Conservation (phyloP, 2,888 invertebrate genomes). For the Nipponacmea schrenckii region DNA sequence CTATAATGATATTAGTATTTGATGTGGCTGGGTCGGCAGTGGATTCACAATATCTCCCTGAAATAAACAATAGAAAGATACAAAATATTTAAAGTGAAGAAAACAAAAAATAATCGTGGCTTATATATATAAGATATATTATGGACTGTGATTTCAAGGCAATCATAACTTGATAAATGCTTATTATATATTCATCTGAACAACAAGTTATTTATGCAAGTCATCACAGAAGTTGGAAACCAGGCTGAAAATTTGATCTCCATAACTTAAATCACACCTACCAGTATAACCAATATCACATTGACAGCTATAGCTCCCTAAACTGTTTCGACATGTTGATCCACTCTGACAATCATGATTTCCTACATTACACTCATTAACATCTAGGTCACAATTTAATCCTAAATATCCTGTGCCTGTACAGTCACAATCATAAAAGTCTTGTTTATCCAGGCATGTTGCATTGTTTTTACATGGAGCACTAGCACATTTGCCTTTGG, state of each 20-base stretch:
- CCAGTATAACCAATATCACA: conserved; percentile 38
- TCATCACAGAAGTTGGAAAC: too few relatives aligned
- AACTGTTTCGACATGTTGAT: conserved; percentile 38
- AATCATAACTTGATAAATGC: too few relatives aligned
- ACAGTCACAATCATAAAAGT: conserved; percentile 42
- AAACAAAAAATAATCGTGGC: too few relatives aligned
- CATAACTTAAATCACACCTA: conserved; percentile 11
- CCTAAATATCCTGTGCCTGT: conserved; percentile 39
- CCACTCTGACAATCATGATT: conserved; percentile 35
- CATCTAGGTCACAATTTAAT: conserved; percentile 36
- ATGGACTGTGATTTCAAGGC: too few relatives aligned
- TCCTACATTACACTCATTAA: conserved; percentile 41
- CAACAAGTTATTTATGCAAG: too few relatives aligned
- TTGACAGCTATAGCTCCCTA: conserved; percentile 42
- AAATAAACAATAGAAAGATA: conserved; percentile 8
- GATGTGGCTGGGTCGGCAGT: neutral
- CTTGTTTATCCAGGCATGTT: conserved; percentile 40
- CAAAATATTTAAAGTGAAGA: neutral
- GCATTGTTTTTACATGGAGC: conserved; percentile 46
- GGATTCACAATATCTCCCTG: conserved; percentile 36
- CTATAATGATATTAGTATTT: conserved; percentile 30
- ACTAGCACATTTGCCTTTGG: conserved; percentile 35
- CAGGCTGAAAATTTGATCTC: too few relatives aligned
- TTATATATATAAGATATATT: too few relatives aligned
- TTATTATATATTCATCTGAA: too few relatives aligned